phyloP scores from a whole-genome alignment of 2,113 vertebrate genomes.

The Amazona guildingii region DNA sequence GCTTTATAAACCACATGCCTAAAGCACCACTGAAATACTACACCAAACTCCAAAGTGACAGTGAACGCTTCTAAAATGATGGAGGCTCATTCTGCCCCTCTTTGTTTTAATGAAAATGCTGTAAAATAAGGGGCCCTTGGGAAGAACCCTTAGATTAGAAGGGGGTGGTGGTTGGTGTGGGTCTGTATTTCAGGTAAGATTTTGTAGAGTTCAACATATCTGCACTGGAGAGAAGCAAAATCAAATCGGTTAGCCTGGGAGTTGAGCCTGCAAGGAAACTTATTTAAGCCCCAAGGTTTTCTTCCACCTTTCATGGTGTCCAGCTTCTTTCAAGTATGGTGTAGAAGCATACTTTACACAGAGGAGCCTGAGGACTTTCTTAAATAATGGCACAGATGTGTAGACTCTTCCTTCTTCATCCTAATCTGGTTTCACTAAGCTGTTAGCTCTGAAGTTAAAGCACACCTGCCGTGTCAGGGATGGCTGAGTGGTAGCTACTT shows the following conservation, averaged over 20 bases:
- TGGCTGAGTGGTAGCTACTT: neutral
- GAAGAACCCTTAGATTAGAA: neutral
- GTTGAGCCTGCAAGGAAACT: neutral
- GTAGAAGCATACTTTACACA: neutral
- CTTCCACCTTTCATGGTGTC: neutral
- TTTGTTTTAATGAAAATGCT: neutral
- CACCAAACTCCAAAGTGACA: neutral
- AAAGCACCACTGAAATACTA: slow-evolving; percentile 36
- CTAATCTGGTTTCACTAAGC: neutral
- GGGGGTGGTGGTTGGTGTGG: neutral
- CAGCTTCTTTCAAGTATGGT: neutral
- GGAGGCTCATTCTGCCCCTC: neutral
- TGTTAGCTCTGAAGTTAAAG: neutral
- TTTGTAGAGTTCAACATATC: neutral
- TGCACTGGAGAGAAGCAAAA: neutral
- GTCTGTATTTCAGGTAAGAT: neutral
- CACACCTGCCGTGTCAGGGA: neutral
- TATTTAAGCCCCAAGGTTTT: neutral
- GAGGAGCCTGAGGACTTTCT: neutral
- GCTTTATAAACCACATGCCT: slow-evolving; percentile 23
- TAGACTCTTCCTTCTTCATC: neutral
- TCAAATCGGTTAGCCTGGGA: neutral
- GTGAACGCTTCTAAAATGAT: neutral
- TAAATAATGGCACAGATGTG: neutral
- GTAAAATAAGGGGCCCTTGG: neutral